These are phyloP conservation scores for rabbit (Oryctolagus cuniculus) DNA, from an alignment of 2,113 vertebrate species.

Conservation along the genomic window DNA sequence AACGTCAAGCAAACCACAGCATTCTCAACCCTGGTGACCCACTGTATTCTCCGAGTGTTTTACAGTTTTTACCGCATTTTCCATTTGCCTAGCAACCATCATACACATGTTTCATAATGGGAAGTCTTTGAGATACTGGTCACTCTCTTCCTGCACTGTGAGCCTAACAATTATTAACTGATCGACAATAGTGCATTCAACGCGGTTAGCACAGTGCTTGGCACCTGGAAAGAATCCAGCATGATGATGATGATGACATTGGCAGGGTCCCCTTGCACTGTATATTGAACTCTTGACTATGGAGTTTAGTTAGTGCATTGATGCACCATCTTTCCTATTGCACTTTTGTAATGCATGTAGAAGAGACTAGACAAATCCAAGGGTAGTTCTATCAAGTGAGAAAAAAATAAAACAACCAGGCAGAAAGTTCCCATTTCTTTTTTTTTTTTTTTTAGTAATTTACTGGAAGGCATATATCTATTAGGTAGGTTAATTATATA, in stretches of 20 bases:
- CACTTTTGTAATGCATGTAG: background rate
- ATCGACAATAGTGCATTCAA: background rate
- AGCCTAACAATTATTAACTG: slow-evolving; percentile 47
- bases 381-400: background rate
- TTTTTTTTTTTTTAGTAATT: slow-evolving; percentile 37
- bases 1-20: background rate
- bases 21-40: background rate
- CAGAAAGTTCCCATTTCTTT: background rate
- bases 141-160: slow-evolving; percentile 13
- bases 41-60: background rate
- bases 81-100: background rate
- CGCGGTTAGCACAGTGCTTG: background rate
- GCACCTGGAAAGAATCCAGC: background rate
- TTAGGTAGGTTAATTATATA: background rate
- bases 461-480: background rate
- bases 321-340: background rate
- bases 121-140: slow-evolving; percentile 53
- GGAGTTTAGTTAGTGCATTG: background rate
- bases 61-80: background rate
- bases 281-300: background rate
- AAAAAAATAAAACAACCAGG: background rate
- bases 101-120: slow-evolving; percentile 7
- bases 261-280: background rate
- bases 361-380: background rate
- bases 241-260: background rate